Evolutionary conservation across 2,888 invertebrate species (phyloP).

Genomic region (Clitarchus hookeri): DNA sequence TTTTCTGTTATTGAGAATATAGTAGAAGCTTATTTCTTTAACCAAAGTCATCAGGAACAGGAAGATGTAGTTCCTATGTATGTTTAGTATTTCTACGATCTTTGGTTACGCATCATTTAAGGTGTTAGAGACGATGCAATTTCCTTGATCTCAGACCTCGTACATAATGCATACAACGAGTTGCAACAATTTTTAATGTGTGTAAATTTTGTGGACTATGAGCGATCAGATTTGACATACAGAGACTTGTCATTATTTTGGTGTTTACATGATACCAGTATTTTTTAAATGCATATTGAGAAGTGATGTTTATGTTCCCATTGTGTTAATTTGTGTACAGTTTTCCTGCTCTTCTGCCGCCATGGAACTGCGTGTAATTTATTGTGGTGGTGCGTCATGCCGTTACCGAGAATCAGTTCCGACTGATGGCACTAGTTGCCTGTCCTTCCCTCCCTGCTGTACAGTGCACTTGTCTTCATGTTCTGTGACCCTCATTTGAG

Average conservation of each 20-base stretch:
- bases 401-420: constrained; percentile 15
- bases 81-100: constrained; percentile 37
- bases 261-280: constrained; percentile 31
- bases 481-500: constrained; percentile 40
- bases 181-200: constrained; percentile 44
- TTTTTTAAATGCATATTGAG: constrained; percentile 26
- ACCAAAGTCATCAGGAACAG: constrained; percentile 44
- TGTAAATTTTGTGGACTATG: neutral
- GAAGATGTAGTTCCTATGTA: constrained; percentile 48
- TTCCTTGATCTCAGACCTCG: constrained; percentile 56
- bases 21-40: constrained; percentile 37
- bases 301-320: constrained; percentile 19
- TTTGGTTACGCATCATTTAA: constrained; percentile 33
- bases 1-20: constrained; percentile 17
- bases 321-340: constrained; percentile 24
- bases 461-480: constrained; percentile 43
- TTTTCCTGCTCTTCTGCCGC: constrained; percentile 9
- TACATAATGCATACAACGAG: constrained; percentile 52
- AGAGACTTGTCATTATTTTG: constrained; percentile 46
- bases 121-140: constrained; percentile 50
- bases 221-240: neutral
- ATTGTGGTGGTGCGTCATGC: constrained; percentile 36
- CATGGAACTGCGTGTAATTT: constrained; percentile 36
- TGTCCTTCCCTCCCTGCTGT: constrained; percentile 35
- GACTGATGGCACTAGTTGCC: constrained; percentile 25